These are phyloP conservation scores for Prunella strophiata DNA, from an alignment of 2,797 vertebrate genomes.

Conservation along the genomic window DNA sequence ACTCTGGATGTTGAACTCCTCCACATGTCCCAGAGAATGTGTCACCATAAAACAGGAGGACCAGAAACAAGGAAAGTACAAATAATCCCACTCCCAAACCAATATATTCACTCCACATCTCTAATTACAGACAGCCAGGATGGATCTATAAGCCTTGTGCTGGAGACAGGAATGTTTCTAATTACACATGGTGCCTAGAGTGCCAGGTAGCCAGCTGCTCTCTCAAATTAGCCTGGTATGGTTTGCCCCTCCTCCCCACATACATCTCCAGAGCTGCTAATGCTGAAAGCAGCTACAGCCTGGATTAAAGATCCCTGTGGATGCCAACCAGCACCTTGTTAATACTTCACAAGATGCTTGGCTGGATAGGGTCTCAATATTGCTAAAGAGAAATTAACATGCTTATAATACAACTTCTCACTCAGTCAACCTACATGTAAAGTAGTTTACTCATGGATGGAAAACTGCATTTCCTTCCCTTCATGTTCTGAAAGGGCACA, in stretches of 20 bases:
- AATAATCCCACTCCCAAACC: background rate
- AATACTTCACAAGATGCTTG: background rate
- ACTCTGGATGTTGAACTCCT: background rate
- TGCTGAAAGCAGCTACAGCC: background rate
- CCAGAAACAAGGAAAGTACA: background rate
- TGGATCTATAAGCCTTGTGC: background rate
- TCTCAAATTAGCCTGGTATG: background rate
- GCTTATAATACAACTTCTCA: background rate
- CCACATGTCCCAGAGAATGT: rapidly evolving
- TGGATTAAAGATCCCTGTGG: background rate
- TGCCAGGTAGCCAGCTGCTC: background rate
- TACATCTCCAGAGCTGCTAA: background rate
- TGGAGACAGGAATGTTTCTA: constrained; percentile 29
- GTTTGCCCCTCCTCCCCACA: background rate
- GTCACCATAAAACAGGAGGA: background rate
- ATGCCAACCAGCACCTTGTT: background rate
- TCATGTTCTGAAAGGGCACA: background rate
- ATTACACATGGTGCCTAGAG: background rate
- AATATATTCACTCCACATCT: background rate
- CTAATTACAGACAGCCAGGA: constrained; percentile 30
- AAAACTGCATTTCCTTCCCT: background rate
- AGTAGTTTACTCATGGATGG: background rate
- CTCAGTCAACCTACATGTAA: background rate
- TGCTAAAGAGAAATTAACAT: background rate
- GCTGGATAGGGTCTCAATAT: background rate